phyloP scores from a whole-genome alignment of 1,140 invertebrate species.

The Drosophila dunni region DNA sequence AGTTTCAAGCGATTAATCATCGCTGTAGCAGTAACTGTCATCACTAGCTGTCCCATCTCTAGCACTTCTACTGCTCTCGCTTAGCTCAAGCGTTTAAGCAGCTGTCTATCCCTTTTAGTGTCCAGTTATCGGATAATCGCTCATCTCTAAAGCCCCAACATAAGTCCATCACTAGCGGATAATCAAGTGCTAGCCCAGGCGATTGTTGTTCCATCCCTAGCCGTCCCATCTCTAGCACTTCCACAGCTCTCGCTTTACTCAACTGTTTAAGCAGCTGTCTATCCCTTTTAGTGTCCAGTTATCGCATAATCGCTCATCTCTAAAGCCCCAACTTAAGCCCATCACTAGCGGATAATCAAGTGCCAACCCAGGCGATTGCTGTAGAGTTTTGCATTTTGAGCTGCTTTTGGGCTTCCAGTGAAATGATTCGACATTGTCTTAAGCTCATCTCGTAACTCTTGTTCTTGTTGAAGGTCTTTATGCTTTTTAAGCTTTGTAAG shows the following conservation, averaged over 20 bases:
- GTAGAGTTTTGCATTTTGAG: conserved; percentile 27
- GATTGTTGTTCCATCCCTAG: not conserved
- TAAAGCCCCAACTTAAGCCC: not conserved
- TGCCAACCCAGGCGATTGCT: not conserved
- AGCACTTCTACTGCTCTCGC: too few species aligned
- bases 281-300: not conserved
- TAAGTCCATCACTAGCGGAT: not conserved
- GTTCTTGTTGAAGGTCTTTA: conserved; percentile 13
- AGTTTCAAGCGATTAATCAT: too few species aligned
- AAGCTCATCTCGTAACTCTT: conserved; percentile 11
- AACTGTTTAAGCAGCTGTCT: not conserved
- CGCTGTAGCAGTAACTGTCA: too few species aligned
- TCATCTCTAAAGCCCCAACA: not conserved
- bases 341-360: conserved; percentile 3
- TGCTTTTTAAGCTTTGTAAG: conserved; percentile 45
- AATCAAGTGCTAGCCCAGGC: not conserved
- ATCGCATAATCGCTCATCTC: not conserved
- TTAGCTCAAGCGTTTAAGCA: not conserved
- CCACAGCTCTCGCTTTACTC: not conserved
- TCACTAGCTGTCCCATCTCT: too few species aligned
- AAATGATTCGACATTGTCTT: conserved; percentile 39
- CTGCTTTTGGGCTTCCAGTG: conserved; percentile 34
- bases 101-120: not conserved
- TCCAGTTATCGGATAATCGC: not conserved
- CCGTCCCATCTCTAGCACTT: too few species aligned